These are phyloP conservation scores for Apodemia mormo DNA, from an alignment of 2,888 invertebrate genomes.

Conservation along the genomic window DNA sequence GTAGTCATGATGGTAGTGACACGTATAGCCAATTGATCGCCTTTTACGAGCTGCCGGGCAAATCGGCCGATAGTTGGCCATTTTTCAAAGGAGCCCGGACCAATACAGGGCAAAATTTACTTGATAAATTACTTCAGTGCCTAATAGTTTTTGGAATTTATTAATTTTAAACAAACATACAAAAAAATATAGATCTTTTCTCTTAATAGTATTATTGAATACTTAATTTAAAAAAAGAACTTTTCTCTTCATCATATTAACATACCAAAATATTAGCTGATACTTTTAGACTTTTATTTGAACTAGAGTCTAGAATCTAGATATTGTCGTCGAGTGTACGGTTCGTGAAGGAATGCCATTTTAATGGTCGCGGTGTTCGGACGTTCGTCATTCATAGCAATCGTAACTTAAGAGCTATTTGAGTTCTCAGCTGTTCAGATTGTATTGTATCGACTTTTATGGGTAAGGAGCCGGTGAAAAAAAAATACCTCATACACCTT, in stretches of 20 bases:
- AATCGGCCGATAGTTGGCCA: no score
- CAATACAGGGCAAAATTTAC: no score
- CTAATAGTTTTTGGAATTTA: no score
- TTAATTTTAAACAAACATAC: no score
- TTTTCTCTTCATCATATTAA: neutral
- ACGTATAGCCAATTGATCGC: no score
- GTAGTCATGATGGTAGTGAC: no score
- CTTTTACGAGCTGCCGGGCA: no score
- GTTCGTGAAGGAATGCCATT: conserved; percentile 46
- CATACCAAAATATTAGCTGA: neutral
- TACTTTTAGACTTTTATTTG: neutral
- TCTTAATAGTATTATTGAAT: no score
- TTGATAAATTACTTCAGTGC: no score
- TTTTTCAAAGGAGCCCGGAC: no score
- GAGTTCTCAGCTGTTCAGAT: conserved; percentile 21
- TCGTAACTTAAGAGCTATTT: conserved; percentile 31
- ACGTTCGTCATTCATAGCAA: conserved; percentile 34
- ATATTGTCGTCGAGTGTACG: conserved; percentile 31
- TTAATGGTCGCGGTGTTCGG: conserved; percentile 43
- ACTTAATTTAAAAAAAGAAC: neutral
- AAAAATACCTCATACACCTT: conserved; percentile 12
- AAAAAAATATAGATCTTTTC: no score
- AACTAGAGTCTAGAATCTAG: conserved; percentile 3
- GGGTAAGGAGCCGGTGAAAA: conserved; percentile 15
- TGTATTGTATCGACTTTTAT: conserved; percentile 17